Conservation (phyloP, 2,797 vertebrate genomes). For the Miichthys miiuy region DNA sequence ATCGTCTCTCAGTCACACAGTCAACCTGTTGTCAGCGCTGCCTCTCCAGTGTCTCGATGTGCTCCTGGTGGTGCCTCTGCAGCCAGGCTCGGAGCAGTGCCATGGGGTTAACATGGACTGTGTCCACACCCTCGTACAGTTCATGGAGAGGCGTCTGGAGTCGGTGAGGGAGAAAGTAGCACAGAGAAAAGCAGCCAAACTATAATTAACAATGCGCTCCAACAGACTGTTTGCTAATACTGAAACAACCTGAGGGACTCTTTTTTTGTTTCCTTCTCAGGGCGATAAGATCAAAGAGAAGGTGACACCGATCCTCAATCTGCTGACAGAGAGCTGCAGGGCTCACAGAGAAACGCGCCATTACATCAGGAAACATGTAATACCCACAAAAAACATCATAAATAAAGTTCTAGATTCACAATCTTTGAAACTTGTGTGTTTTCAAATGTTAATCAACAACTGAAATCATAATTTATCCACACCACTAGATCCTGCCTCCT, state of each 20-base stretch:
- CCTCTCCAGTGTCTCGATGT: conserved; percentile 85
- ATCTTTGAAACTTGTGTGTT: not conserved
- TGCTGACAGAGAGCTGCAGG: conserved; percentile 87
- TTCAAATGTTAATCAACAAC: not conserved
- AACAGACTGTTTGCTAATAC: not conserved
- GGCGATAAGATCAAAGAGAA: conserved; percentile 83
- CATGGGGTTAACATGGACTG: conserved; percentile 88
- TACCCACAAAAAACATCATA: not conserved
- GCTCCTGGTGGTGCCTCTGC: conserved; percentile 73
- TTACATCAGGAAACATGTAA: conserved; percentile 86
- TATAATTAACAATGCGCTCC: not conserved
- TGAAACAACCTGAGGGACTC: conserved; percentile 2
- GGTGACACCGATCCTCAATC: conserved; percentile 86
- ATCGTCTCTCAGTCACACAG: conserved; percentile 76
- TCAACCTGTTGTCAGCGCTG: conserved; percentile 84
- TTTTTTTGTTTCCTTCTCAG: conserved; percentile 62
- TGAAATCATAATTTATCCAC: not conserved
- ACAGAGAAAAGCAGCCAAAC: not conserved
- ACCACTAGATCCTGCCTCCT: conserved; percentile 84
- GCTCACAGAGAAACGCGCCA: conserved; percentile 86
- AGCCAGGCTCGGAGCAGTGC: conserved; percentile 73
- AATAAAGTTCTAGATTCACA: not conserved
- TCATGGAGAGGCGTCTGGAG: conserved; percentile 87
- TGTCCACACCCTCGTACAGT: conserved; percentile 83
- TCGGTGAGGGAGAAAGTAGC: conserved; percentile 67